Conservation (phyloP, 2,113 vertebrate species). For the Colossoma macropomum region DNA sequence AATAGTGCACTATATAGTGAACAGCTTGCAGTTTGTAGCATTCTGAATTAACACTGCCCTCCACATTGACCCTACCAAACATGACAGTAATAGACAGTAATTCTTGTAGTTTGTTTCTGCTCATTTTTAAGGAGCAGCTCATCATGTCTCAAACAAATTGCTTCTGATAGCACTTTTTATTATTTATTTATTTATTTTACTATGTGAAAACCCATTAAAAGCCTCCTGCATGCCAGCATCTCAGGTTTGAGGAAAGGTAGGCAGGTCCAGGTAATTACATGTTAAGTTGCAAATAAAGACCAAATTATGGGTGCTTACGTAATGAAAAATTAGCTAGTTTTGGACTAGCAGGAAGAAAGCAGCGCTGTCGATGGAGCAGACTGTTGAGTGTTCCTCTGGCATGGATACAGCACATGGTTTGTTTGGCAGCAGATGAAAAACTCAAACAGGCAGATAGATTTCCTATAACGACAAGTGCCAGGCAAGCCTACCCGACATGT, state of each 20-base stretch:
- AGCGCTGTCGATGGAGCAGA: slow-evolving; percentile 23
- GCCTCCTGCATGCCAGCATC: slow-evolving; percentile 54
- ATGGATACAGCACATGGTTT: slow-evolving; percentile 64
- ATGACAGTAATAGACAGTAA: neutral
- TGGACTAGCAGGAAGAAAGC: slow-evolving; percentile 40
- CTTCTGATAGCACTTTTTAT: neutral
- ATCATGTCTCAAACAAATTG: slow-evolving; percentile 7
- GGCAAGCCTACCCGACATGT: slow-evolving; percentile 70
- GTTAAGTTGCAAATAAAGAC: slow-evolving; percentile 43
- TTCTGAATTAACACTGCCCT: neutral
- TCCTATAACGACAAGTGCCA: slow-evolving; percentile 71
- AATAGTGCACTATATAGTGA: too few species aligned
- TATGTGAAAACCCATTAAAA: slow-evolving; percentile 57
- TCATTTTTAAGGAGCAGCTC: neutral
- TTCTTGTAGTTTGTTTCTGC: neutral
- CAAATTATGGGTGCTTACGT: slow-evolving; percentile 48
- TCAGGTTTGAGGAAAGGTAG: slow-evolving; percentile 47
- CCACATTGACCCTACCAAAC: neutral
- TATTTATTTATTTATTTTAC: slow-evolving; percentile 18
- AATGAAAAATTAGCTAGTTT: slow-evolving; percentile 54
- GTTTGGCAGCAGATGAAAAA: slow-evolving; percentile 73
- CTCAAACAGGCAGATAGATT: slow-evolving; percentile 70
- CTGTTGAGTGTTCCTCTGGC: slow-evolving; percentile 69
- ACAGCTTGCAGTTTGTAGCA: too few species aligned
- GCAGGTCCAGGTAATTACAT: slow-evolving; percentile 56